These are phyloP conservation scores for Sciurus niger DNA, from an alignment of 2,113 vertebrate species.

Conservation along the genomic window DNA sequence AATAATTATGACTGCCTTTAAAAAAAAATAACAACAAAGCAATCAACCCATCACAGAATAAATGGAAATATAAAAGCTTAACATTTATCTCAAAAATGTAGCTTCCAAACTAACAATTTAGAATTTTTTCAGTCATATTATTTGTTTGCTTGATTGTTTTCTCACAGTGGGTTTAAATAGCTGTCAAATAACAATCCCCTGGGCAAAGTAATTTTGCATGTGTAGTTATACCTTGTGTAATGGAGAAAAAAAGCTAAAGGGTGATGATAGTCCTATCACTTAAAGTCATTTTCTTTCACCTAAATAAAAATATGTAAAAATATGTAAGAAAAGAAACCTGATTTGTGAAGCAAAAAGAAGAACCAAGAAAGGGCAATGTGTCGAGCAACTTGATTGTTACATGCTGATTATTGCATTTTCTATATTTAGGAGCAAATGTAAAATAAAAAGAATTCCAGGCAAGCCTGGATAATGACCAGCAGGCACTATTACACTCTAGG, in stretches of 20 bases:
- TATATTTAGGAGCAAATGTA: conserved; percentile 70
- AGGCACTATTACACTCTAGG: conserved; percentile 51
- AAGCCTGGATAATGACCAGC: conserved; percentile 67
- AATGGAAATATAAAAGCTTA: not conserved
- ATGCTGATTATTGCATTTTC: conserved; percentile 57
- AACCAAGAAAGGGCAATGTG: not conserved
- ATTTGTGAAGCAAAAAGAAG: not conserved
- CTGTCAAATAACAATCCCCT: conserved; percentile 52
- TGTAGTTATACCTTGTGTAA: not conserved
- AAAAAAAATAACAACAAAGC: not conserved
- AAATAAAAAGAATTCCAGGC: conserved; percentile 71
- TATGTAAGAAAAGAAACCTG: not conserved
- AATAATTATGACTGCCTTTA: not conserved
- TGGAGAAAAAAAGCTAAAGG: conserved; percentile 61
- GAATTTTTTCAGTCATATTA: conserved; percentile 6
- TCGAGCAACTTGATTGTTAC: not conserved
- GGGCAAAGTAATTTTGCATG: conserved; percentile 52
- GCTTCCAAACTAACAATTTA: conserved; percentile 23
- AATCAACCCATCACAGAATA: not conserved
- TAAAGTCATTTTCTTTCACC: conserved; percentile 47
- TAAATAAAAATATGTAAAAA: not conserved
- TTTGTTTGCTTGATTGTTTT: conserved; percentile 51
- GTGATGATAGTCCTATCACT: not conserved
- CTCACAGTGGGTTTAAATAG: conserved; percentile 38
- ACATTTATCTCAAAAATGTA: conserved; percentile 42